Conservation (phyloP, 2,797 vertebrate genomes). For the Simalia tracyae region DNA sequence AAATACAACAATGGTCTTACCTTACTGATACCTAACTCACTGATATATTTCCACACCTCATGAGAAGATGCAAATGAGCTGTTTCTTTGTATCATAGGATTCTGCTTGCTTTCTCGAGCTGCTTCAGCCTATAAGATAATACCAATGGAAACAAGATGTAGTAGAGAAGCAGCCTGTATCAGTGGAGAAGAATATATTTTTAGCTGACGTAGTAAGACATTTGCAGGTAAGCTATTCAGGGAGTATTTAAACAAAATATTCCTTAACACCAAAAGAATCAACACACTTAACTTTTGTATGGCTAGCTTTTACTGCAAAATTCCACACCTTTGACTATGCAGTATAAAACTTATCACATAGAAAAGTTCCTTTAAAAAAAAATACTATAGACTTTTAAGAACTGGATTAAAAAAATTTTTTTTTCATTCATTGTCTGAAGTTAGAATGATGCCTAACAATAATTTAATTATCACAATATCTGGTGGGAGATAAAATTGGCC, state of each 20-base stretch:
- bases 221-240: background rate
- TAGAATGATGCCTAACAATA: background rate
- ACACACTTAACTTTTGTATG: background rate
- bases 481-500: background rate
- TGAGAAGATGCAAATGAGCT: slow-evolving; percentile 94
- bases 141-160: background rate
- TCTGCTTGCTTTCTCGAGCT: slow-evolving; percentile 91
- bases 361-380: background rate
- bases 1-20: slow-evolving; percentile 67
- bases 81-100: slow-evolving; percentile 95
- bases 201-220: background rate
- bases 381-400: background rate
- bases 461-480: background rate
- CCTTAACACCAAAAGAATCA: background rate
- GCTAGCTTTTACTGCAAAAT: background rate
- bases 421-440: background rate
- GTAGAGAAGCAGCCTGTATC: background rate
- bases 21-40: slow-evolving; percentile 97
- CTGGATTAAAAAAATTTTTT: background rate
- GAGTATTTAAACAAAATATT: background rate
- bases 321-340: background rate
- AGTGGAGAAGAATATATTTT: background rate
- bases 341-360: too few species aligned
- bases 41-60: slow-evolving; percentile 98
- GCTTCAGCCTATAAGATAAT: slow-evolving; percentile 82